These are phyloP conservation scores for Menidia menidia DNA, from an alignment of 2,797 vertebrate genomes.

Conservation along the genomic window DNA sequence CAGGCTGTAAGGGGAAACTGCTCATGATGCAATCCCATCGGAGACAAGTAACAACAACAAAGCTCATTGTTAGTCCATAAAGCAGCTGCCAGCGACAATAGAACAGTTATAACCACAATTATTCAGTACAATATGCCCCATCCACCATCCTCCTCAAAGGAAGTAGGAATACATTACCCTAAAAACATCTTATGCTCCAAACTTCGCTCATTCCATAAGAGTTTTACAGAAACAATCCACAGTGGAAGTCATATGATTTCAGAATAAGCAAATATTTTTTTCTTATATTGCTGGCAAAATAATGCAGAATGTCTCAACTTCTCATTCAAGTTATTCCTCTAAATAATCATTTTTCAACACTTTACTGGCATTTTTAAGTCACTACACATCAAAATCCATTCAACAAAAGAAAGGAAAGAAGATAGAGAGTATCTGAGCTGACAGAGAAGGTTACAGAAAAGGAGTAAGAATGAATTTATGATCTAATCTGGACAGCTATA, in stretches of 20 bases:
- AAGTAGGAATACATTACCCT: conserved; percentile 12
- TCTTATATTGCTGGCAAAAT: conserved; percentile 2
- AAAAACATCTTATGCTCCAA: conserved; percentile 4
- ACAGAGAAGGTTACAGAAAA: too few relatives aligned
- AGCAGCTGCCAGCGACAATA: conserved; percentile 40
- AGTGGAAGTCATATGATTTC: not conserved
- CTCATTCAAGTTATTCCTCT: conserved; percentile 5
- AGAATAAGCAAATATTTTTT: not conserved
- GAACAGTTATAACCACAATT: conserved; percentile 20
- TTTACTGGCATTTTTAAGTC: conserved; percentile 13
- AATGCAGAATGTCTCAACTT: not conserved
- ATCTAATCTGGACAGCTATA: conserved; percentile 28
- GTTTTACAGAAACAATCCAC: not conserved
- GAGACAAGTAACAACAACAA: conserved; percentile 43
- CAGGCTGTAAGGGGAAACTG: conserved; percentile 44
- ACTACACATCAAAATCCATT: conserved; percentile 4
- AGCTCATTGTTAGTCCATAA: conserved; percentile 42
- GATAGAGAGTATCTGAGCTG: too few relatives aligned
- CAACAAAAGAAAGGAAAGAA: not conserved
- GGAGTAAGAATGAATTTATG: not conserved
- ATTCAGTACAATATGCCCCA: conserved; percentile 19
- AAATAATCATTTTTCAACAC: conserved; percentile 4
- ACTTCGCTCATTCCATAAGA: not conserved
- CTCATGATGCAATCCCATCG: conserved; percentile 61
- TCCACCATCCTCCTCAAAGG: conserved; percentile 11